Evolutionary conservation across 2,113 vertebrate species (phyloP), one percentile per base, ranked within the genome.

Genomic region (Athene noctua): DNA sequence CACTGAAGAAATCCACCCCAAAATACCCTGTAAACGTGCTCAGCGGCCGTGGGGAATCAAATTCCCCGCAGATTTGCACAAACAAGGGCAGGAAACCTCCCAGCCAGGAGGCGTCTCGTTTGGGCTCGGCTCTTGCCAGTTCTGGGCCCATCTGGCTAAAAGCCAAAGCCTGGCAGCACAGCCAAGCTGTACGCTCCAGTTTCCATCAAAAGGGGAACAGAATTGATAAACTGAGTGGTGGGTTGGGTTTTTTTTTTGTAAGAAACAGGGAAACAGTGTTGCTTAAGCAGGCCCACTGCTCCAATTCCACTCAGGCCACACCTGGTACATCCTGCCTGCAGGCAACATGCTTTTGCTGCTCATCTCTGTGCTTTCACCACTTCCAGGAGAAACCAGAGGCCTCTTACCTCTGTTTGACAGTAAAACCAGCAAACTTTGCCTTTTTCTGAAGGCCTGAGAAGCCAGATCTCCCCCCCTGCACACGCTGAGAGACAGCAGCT

Each of bases 1-100:
- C 14, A 6, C 44, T 2, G 26, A 20, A 51, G 36, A 78, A 78
- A 58, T 5, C 0, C 0, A 0, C 25, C 25, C 16, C 15, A 12
- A 67, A 62, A 4, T 1, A 10, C 34, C 36, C 62, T 4, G 20
- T 47, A 18, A 47, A 19, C 46, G 20, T 7, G 10, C 32, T 58
- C 34, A 6, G 52, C 0, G 1, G 36, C 62, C 11, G 3, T 29
- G 9, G 11, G 54, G 30, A 51, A 58, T 3, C 2, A 2, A 62
- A 27, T 27, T 68, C 58, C 46, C 5, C 5, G 2, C 0, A 27
- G 70, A 66, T 72, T 62, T 46, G 25, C 17, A 4, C 6, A 20
- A 17, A n/a, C 2, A 1, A 6, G 12, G 40, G 51, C 20, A 47
- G 44, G 34, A 49, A 74, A 16, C 23, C 38, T 75, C 57, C 46